Evolutionary conservation across 2,888 invertebrate genomes (phyloP), one percentile per base, ranked within the genome.

Genomic region (Odontothrips loti): DNA sequence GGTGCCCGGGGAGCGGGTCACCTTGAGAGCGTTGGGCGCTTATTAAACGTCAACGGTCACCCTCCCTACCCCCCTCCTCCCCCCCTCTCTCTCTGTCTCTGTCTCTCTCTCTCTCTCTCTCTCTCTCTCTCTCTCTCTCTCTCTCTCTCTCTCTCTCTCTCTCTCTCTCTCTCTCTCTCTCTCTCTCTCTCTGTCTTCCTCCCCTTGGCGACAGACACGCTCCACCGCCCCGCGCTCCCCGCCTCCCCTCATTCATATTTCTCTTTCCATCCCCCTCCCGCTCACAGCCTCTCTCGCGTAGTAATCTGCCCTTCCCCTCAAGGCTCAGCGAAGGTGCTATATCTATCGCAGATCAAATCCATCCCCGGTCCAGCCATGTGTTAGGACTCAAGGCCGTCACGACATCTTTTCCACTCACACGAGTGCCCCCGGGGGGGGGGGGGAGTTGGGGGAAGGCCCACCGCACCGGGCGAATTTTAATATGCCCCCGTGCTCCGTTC

Each of bases 331-430:
- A n/a, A n/a, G n/a, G n/a, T n/a, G n/a, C n/a, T n/a, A n/a, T n/a
- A n/a, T n/a, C n/a, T n/a, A n/a, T n/a, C n/a, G n/a, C n/a, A 51
- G 51, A 51, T 51, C 51, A 51, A 51, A 51, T 51, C 51, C 51
- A n/a, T n/a, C n/a, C n/a, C n/a, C 51, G 51, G 51, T 43, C 34
- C 34, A 6, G 34, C 34, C 34, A 43, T 6, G 34, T 43, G 34
- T 43, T 6, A n/a, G n/a, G 34, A 43, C 34, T 4, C 34, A 43
- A 43, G 34, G 34, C 34, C 34, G 34, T 43, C 34, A 43, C 34
- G 34, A 2, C 34, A 43, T 43, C 34, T 43, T 6, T 2, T 6
- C 34, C 34, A 6, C 34, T 43, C 34, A 43, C 34, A 43, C 34
- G 34, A 43, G 34, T 43, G 34, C 34, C 34, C 34, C 34, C 34